A percentile compares a stretch with the other conserved stretches of the same genome.
phyloP scores from a whole-genome alignment of 2,888 invertebrate genomes.

The Callosobruchus maculatus region DNA sequence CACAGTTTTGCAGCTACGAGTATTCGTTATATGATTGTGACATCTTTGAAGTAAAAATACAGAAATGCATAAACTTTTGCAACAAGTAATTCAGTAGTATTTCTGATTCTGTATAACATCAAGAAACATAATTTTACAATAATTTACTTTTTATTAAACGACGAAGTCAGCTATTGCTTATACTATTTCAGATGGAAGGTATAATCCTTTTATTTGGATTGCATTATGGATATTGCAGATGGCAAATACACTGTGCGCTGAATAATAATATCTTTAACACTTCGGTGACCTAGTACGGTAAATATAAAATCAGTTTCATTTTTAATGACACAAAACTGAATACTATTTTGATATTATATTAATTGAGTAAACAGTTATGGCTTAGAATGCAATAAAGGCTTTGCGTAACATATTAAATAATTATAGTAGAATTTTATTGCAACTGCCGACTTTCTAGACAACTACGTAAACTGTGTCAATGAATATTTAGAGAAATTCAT shows the following conservation, averaged over 20 bases:
- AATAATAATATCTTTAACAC: no score
- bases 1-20: no score
- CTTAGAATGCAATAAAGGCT: neutral
- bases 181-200: neutral
- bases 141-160: neutral
- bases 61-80: neutral
- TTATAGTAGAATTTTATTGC: neutral
- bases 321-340: neutral
- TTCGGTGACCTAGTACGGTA: no score
- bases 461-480: neutral
- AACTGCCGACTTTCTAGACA: neutral
- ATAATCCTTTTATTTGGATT: neutral
- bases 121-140: neutral
- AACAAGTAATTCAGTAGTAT: neutral
- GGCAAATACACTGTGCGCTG: no score
- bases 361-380: neutral
- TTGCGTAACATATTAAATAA: neutral
- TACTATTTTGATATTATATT: neutral
- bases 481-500: conserved; percentile 11
- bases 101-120: no score
- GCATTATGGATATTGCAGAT: no score
- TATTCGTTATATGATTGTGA: neutral
- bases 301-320: no score
- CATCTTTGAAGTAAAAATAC: neutral
- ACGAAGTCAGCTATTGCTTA: neutral